Evolutionary conservation across 2,113 vertebrate genomes (phyloP), one percentile per base, ranked within the genome.

Genomic region (Xenopus borealis): DNA sequence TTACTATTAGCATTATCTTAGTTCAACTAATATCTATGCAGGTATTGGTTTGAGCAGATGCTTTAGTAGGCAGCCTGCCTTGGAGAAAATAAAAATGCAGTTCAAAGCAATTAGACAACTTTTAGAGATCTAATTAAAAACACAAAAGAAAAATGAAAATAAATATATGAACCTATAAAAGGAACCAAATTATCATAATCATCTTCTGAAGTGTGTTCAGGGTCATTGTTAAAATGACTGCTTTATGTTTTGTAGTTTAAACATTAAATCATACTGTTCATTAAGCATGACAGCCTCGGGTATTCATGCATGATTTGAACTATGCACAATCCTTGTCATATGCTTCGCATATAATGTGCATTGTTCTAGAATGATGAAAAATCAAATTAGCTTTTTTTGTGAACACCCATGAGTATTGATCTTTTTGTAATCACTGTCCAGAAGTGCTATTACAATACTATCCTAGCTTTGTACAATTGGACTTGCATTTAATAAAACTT

Each of bases 211-310:
- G 5, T 40, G 33, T 50, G 19, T 61, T 61, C 19, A 61, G 20
- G 10, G 19, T 61, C 58, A 10, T 18, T 45, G n/a, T 16, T 5
- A 65, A 27, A 65, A 63, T 33, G 9, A 16, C n/a, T 65, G 33
- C n/a, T 66, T 66, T 46, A 20, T 45, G 1, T 46, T 18, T 19
- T 40, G 16, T 73, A 45, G 30, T 65, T 30, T 57, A 40, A 30
- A 33, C 30, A 58, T 52, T 66, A 52, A 73, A 73, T 73, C 63
- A 73, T 66, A 30, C 72, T 73, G 63, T 73, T 73, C 63, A 73
- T 66, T 59, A 66, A 59, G 52, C 72, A 46, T 73, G 72, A 66
- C 72, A 73, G 57, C 63, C 63, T 59, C 65, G 58, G 19, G 72
- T 66, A 66, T 73, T 73, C 71, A 73, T 73, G 71, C 62, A 55